These are phyloP conservation scores for Desmophyllum pertusum DNA, from an alignment of 92 coral and sea anemone species.

Conservation along the genomic window DNA sequence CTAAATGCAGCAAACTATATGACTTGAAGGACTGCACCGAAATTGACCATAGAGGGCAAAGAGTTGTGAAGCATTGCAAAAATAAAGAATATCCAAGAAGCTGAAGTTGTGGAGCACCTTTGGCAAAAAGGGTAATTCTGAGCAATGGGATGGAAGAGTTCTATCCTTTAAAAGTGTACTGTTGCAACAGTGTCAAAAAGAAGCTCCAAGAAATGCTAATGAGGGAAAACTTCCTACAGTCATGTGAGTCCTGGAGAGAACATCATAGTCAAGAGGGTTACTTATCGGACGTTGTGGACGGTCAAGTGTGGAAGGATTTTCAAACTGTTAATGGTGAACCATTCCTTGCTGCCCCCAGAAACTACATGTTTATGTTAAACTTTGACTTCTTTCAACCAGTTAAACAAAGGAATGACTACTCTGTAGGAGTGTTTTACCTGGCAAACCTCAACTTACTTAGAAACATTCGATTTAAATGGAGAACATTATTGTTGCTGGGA, in stretches of 20 bases:
- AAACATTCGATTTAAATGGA: slow-evolving; percentile 49
- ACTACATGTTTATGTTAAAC: slow-evolving; percentile 60
- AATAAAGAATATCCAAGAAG: slow-evolving; percentile 11
- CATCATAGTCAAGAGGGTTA: slow-evolving; percentile 33
- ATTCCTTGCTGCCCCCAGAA: slow-evolving; percentile 51
- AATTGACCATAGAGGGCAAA: slow-evolving; percentile 39
- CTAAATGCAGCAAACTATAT: not conserved
- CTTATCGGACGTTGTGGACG: slow-evolving; percentile 50
- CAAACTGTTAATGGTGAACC: slow-evolving; percentile 45
- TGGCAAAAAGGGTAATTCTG: slow-evolving; percentile 54
- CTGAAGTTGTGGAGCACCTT: slow-evolving; percentile 40
- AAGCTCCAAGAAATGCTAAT: slow-evolving; percentile 49
- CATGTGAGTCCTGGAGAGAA: slow-evolving; percentile 58
- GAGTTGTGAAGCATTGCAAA: slow-evolving; percentile 30
- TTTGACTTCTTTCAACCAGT: slow-evolving; percentile 70
- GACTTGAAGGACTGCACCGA: slow-evolving; percentile 40
- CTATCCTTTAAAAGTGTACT: slow-evolving; percentile 66
- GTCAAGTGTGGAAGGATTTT: slow-evolving; percentile 62
- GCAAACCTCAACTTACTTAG: slow-evolving; percentile 56
- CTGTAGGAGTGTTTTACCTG: slow-evolving; percentile 61
- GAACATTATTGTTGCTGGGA: slow-evolving; percentile 45
- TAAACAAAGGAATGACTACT: slow-evolving; percentile 60
- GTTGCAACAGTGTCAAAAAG: slow-evolving; percentile 66
- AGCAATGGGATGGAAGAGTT: slow-evolving; percentile 46
- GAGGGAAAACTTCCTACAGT: slow-evolving; percentile 39